Conservation (phyloP, 1,140 invertebrate species). For the Araneus ventricosus region DNA sequence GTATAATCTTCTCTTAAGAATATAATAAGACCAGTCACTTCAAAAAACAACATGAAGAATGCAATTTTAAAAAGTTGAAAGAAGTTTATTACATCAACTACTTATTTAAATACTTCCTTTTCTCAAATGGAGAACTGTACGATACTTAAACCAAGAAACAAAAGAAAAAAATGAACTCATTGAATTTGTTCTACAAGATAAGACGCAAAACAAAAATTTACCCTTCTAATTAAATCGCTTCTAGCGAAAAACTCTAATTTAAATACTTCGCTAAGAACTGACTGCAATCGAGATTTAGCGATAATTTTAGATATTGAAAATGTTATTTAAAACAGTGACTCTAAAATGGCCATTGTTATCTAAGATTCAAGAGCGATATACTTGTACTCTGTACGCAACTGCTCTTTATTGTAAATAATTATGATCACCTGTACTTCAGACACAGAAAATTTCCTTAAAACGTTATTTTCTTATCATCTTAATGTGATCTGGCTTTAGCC, state of each 20-base stretch:
- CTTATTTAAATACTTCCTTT: neutral
- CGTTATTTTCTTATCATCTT: neutral
- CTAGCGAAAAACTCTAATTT: neutral
- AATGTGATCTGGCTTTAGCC: neutral
- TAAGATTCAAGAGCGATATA: conserved; percentile 9
- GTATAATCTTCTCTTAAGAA: no score
- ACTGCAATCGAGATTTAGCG: conserved; percentile 1
- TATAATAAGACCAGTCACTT: neutral
- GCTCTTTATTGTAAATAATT: conserved; percentile 16
- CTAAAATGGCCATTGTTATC: conserved; percentile 2
- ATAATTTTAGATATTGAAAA: conserved; percentile 28
- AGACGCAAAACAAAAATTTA: neutral
- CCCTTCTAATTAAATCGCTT: conserved; percentile 4
- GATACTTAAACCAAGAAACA: neutral
- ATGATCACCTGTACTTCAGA: conserved; percentile 1
- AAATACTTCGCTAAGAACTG: neutral
- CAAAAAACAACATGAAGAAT: neutral
- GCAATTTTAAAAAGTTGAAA: neutral
- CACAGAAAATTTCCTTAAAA: neutral
- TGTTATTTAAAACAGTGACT: neutral
- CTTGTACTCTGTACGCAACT: neutral
- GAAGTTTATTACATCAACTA: neutral
- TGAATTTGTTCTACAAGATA: conserved; percentile 12
- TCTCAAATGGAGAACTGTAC: neutral
- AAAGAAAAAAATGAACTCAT: neutral